phyloP scores from a whole-genome alignment of 2,888 invertebrate species.

The Allolobophora icterica region DNA sequence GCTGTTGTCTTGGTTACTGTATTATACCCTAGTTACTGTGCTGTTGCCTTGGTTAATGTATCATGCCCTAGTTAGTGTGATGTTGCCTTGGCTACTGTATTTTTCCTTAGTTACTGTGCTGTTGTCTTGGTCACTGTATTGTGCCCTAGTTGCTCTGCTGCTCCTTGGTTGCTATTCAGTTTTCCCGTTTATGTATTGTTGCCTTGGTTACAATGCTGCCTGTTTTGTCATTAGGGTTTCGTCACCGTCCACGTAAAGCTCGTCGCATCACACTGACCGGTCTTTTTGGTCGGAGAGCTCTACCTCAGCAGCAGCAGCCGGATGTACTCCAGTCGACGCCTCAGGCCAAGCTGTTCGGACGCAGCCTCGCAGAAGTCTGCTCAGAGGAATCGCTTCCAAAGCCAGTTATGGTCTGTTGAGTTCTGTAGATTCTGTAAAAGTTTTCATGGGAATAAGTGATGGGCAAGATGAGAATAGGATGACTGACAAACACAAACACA shows the following conservation, averaged over 20 bases:
- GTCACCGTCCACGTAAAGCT: not conserved
- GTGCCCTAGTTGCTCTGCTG: no score
- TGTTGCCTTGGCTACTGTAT: no score
- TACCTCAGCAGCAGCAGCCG: not conserved
- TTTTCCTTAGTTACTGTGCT: no score
- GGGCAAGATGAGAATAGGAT: no score
- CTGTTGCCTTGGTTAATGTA: not conserved
- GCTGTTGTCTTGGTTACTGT: no score
- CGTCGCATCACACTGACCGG: not conserved
- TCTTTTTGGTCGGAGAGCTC: not conserved
- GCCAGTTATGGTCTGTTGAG: not conserved
- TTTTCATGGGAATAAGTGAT: not conserved
- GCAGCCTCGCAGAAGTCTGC: constrained; percentile 2
- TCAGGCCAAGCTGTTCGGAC: not conserved
- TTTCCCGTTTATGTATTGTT: not conserved
- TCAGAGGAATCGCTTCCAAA: not conserved
- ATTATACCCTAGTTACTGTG: not conserved
- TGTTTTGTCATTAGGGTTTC: not conserved
- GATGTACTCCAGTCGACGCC: not conserved
- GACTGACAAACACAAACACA: no score
- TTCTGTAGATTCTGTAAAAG: not conserved
- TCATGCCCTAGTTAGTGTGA: not conserved
- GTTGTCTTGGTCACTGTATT: no score
- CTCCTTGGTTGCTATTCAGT: not conserved
- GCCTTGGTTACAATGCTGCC: not conserved